Conservation (phyloP, 1,140 invertebrate species). For the Stenopsyche tienmushanensis region DNA sequence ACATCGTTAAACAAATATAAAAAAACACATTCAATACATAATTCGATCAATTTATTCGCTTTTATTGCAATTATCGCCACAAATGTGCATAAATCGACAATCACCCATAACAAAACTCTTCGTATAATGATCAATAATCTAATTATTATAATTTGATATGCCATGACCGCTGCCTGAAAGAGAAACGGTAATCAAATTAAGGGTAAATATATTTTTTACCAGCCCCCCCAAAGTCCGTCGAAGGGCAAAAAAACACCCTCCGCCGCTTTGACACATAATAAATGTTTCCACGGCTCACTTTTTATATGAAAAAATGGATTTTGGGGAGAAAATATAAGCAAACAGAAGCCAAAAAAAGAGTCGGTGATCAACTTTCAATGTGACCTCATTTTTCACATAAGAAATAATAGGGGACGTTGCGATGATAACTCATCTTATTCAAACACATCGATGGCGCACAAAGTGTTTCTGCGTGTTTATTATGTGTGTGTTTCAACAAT, state of each 20-base stretch:
- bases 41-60: too few relatives aligned
- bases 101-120: too few relatives aligned
- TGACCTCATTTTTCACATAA: conserved; percentile 30
- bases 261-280: conserved; percentile 25
- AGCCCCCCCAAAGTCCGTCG: neutral
- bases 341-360: conserved; percentile 23
- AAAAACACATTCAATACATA: too few relatives aligned
- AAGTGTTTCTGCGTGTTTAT: neutral
- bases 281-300: conserved; percentile 16
- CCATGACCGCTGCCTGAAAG: conserved; percentile 18
- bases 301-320: conserved; percentile 17
- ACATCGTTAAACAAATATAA: too few relatives aligned
- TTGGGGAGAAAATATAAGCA: conserved; percentile 17
- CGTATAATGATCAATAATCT: conserved; percentile 2
- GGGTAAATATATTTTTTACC: conserved; percentile 11
- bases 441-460: neutral
- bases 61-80: too few relatives aligned
- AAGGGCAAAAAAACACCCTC: conserved; percentile 9
- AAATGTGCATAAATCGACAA: too few relatives aligned
- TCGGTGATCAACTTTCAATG: conserved; percentile 4
- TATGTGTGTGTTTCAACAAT: too few relatives aligned
- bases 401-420: conserved; percentile 2
- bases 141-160: conserved; percentile 21
- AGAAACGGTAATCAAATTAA: conserved; percentile 15
- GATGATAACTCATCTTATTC: neutral